These are phyloP conservation scores for Arrhamphus sclerolepis DNA, from an alignment of 2,797 vertebrate species.

Conservation along the genomic window DNA sequence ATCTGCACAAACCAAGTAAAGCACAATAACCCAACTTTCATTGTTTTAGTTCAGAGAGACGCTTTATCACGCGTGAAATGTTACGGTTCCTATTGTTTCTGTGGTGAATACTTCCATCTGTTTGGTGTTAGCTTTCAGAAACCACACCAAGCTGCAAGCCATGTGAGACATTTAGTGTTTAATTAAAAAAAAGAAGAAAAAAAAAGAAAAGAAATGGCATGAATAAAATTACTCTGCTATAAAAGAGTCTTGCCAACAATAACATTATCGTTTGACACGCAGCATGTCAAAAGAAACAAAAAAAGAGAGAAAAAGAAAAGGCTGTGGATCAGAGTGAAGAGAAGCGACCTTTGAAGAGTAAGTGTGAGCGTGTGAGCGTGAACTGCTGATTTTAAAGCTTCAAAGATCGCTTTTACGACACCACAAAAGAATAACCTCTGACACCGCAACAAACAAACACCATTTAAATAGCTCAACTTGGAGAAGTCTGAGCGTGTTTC, in stretches of 20 bases:
- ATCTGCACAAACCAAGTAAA: not conserved
- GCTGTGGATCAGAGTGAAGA: constrained; percentile 75
- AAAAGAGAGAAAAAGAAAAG: constrained; percentile 6
- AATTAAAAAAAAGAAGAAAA: constrained; percentile 64
- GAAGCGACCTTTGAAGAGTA: constrained; percentile 77
- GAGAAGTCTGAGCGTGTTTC: constrained; percentile 71
- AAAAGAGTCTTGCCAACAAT: constrained; percentile 79
- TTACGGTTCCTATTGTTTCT: constrained; percentile 61
- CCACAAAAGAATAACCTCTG: constrained; percentile 83
- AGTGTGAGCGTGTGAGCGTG: constrained; percentile 49
- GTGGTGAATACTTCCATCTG: constrained; percentile 76
- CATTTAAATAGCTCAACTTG: constrained; percentile 81
- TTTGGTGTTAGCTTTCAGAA: constrained; percentile 75
- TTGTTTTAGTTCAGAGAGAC: constrained; percentile 38
- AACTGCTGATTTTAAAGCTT: constrained; percentile 80
- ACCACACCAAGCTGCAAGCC: constrained; percentile 74
- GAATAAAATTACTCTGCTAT: constrained; percentile 73
- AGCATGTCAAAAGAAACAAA: constrained; percentile 66
- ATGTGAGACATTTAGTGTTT: constrained; percentile 75
- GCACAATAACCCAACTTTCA: not conserved
- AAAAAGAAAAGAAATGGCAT: constrained; percentile 49
- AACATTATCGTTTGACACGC: constrained; percentile 83
- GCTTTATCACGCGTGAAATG: constrained; percentile 50
- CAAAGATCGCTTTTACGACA: constrained; percentile 81
- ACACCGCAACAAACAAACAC: constrained; percentile 84